phyloP scores from a whole-genome alignment of 2,797 vertebrate genomes.

The Amniataba percoides region DNA sequence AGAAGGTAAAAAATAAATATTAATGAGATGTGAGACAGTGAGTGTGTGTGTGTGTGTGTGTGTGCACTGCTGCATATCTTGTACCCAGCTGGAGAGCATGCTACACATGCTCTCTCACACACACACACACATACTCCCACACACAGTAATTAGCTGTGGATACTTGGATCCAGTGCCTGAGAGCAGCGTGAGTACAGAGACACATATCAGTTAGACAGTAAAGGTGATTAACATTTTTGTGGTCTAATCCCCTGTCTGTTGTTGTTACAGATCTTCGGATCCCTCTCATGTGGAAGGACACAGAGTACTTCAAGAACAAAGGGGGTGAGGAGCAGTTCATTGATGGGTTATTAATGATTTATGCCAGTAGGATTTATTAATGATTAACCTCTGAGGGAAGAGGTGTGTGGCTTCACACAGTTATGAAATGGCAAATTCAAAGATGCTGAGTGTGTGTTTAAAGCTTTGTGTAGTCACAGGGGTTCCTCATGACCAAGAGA shows the following conservation, averaged over 20 bases:
- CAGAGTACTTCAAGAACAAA: constrained; percentile 97
- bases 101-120: constrained; percentile 7
- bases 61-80: constrained; percentile 29
- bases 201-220: constrained; percentile 24
- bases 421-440: constrained; percentile 19
- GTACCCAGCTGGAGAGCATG: constrained; percentile 45
- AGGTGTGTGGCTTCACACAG: neutral
- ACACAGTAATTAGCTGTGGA: constrained; percentile 34
- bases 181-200: neutral
- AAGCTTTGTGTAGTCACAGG: constrained; percentile 4
- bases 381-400: constrained; percentile 24
- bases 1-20: constrained; percentile 24
- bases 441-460: constrained; percentile 8
- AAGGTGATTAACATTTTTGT: constrained; percentile 58
- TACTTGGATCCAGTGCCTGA: constrained; percentile 1
- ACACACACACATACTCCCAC: constrained; percentile 15
- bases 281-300: constrained; percentile 99
- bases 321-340: constrained; percentile 87
- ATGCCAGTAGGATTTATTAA: constrained; percentile 43
- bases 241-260: constrained; percentile 61
- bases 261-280: constrained; percentile 91
- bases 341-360: constrained; percentile 56
- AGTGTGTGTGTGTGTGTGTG: neutral
- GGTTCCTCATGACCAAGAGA: constrained; percentile 7
- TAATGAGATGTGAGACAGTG: constrained; percentile 26